Base-by-base conservation (phyloP, 2,888 invertebrate species). In the Oxytorus armatus region DNA sequence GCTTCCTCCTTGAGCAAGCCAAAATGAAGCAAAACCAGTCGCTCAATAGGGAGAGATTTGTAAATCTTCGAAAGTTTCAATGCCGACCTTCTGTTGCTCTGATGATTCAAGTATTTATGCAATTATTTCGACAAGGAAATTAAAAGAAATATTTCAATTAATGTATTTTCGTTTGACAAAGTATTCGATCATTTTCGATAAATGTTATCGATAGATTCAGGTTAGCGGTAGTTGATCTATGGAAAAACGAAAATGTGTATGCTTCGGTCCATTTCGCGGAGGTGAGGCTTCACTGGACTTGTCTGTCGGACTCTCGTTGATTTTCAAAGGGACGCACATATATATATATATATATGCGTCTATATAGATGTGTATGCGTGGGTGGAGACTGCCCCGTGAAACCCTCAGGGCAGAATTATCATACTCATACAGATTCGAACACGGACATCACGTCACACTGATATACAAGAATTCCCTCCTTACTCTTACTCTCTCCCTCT, bases 381-480 rank as follows among this genome's bases (percentile, higher is more conserved):
- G 90, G 90, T 90, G 90, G 90, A 90, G 89, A 89, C 90, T 86
- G 86, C 85, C 84, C 89, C 87, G 88, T 85, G 89, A 88, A 70
- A 86, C 89, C 91, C 90, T 86, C 86, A 82, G 90, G 90, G 91
- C 90, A 90, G 91, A 91, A 91, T 91, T 91, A 91, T 91, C 91
- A 92, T 91, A 91, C 91, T 88, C 87, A 89, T 88, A 90, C 90
- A 91, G 90, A 89, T 90, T 88, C 87, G 88, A 87, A 89, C 88
- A 88, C 84, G 79, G 81, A 83, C 82, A 69, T 76, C 73, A 82
- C 83, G 84, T 74, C 74, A 86, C 84, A 85, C 85, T 75, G 79
- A 83, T 81, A 83, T 82, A 83, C 80, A 51, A 83, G 74, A 55
- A 74, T 63, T 65, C 16, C 47, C 33, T 42, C 14, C 16, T 53